A percentile compares a stretch with the other conserved stretches of the same genome.
These are phyloP conservation scores for Eilema caniola DNA, from an alignment of 2,888 invertebrate species.

Conservation along the genomic window DNA sequence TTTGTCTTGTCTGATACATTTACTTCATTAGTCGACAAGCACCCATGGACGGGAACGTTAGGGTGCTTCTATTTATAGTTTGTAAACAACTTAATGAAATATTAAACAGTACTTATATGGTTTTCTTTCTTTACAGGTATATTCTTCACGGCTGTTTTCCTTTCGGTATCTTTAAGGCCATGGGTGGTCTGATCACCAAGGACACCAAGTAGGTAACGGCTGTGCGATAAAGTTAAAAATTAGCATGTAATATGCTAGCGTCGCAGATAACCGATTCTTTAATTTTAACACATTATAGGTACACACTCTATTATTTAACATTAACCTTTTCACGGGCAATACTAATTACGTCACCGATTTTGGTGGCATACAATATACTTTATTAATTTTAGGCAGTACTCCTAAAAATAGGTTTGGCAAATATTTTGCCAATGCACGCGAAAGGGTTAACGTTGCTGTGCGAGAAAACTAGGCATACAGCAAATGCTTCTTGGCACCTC, in stretches of 20 bases:
- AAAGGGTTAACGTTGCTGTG: conserved; percentile 1
- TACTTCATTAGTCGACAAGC: background rate
- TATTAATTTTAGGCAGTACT: no score
- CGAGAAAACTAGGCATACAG: background rate
- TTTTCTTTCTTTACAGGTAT: conserved; percentile 19
- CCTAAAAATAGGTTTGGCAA: no score
- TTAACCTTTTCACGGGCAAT: background rate
- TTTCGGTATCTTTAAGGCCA: conserved; percentile 11
- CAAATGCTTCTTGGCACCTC: no score
- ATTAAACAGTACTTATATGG: conserved; percentile 5
- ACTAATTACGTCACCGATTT: no score
- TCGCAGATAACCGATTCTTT: background rate
- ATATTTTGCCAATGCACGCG: no score
- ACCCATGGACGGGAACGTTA: background rate
- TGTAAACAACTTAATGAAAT: background rate
- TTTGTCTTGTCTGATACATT: background rate
- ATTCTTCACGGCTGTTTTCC: conserved; percentile 10
- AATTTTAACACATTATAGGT: background rate
- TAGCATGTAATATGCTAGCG: background rate
- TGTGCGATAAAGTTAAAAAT: conserved; percentile 12
- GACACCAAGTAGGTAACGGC: conserved; percentile 18
- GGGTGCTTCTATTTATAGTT: background rate
- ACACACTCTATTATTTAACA: background rate
- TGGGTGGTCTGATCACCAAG: conserved; percentile 4
- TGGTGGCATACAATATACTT: no score